Base-by-base conservation (phyloP, 2,888 invertebrate species). In the Lasioglossum vierecki region DNA sequence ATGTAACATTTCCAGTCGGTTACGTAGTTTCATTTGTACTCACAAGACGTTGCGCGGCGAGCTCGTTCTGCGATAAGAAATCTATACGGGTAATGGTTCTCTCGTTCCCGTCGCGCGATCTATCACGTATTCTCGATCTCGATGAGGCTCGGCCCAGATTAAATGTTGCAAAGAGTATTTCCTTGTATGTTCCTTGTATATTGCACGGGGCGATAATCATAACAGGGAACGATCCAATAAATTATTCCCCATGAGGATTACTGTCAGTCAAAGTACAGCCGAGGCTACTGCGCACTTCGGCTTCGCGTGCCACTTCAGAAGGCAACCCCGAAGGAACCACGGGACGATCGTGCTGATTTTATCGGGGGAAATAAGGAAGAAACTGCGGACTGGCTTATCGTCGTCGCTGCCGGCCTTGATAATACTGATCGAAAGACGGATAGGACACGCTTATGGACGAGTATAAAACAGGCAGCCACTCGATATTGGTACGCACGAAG, bases 341-440 rank as follows among this genome's bases (percentile, higher is more conserved):
- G 53, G 26, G 57, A 26, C 35, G 46, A 35, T 41, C 49, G 35
- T 66, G 84, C 49, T 57, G 68, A 76, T 84, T 26, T 79, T 79
- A 82, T 82, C 82, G 79, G 44, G 44, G 74, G 53, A 60, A 66
- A 78, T 72, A 60, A 75, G 53, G 76, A 84, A 73, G 86, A 74
- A 86, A 70, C 39, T 26, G 57, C 44, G 26, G 63, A 30, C 30
- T 30, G 66, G 49, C 39, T 82, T 86, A 84, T 84, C 79, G 81
- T 39, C 30, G 60, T 41, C 60, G 22, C 66, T 49, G 11, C 57
- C 22, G 30, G 39, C 22, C 66, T 57, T 53, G 83, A 77, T 83
- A 85, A 80, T 72, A 15, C 57, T 46, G 81, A 84, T 74, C 13
- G 53, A 78, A 71, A 71, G 78, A 71, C 75, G 41, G 63, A 68